Base-by-base conservation (phyloP, 1,140 invertebrate species). In the Heliconius congener region DNA sequence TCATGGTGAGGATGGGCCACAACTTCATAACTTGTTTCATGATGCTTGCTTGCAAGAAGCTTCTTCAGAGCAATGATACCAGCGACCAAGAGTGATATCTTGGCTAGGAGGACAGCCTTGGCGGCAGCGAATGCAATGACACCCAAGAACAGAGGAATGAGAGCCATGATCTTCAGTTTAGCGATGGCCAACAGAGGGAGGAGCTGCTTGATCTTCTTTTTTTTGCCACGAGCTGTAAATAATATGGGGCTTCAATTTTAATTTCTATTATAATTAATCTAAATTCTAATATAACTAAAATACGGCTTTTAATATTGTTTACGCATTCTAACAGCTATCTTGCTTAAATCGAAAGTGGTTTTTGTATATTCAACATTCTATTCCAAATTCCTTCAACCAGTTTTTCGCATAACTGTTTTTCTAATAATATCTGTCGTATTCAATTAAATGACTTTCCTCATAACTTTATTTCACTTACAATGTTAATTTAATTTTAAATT, bases 51-150 rank as follows among this genome's bases (percentile, higher is more conserved):
- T 55, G 96, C 97, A 42, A 98, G 90, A 8, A 98, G 95, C 87
- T 98, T 98, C 94, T 98, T 97, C 80, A 98, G 92, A 8, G 96
- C 97, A 83, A 98, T 96, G 82, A 98, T 96, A 82, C 95, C 96
- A 81, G 97, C 96, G 76, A 98, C 95, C 66, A 97, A 95, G 11
- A 98, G 95, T 11, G 97, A 97, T 79, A 98, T 95, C 94, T 98
- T 98, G 89, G 97, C 97, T 82, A 98, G 95, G 71, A 98, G 94
- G 74, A 98, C 95, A 23, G 97, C 97, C 95, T 98, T 98, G 95
- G 97, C 96, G 8, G 97, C 97, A 46, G 97, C 95, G n/a, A 98
- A 95, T 11, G 97, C 97, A 75, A 98, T 95, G 87, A 96, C 96
- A 81, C 97, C 97, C 18, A 98, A 95, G 81, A 96, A 96, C 78